Base-by-base conservation (phyloP, 2,888 invertebrate species). In the Antheraea yamamai region DNA sequence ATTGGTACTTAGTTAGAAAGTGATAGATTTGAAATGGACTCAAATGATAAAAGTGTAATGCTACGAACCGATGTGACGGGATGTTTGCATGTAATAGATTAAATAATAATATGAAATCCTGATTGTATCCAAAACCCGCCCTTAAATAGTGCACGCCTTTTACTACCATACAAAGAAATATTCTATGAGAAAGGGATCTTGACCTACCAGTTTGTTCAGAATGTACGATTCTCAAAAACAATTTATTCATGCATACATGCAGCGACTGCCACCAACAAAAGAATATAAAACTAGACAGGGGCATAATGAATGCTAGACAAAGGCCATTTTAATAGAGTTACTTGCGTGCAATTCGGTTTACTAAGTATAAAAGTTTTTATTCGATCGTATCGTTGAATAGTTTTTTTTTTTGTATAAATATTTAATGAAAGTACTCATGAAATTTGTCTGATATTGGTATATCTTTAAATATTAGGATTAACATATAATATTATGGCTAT, bases 151-250 rank as follows among this genome's bases (percentile, higher is more conserved):
- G 84, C 87, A 91, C 91, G 92, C 89, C 90, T 92, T 93, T 93
- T 90, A 92, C 93, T 93, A 94, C 90, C 82, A 87, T 87, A 94
- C 92, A 93, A 94, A 93, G 83, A 89, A 87, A 80, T 91, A 86
- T 88, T 94, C 94, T 94, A 94, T 94, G 94, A 95, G 95, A 94
- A 95, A 93, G 90, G 93, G 91, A 93, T 93, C 94, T 93, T 93
- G 94, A 94, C 92, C 93, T 94, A 94, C 94, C 94, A 95, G 95
- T 95, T 94, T 91, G 87, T 90, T 89, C 89, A 85, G 89, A 91
- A 89, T 86, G 88, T 90, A 90, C 90, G 84, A 89, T 88, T 92
- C 89, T 90, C 88, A 91, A 92, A 92, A 93, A 92, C 92, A 93
- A 94, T 94, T 93, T 93, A 94, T 95, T 93, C 94, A 93, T 94